Evolutionary conservation across 1,140 invertebrate genomes (phyloP).

Genomic region (Frieseomelitta varia): DNA sequence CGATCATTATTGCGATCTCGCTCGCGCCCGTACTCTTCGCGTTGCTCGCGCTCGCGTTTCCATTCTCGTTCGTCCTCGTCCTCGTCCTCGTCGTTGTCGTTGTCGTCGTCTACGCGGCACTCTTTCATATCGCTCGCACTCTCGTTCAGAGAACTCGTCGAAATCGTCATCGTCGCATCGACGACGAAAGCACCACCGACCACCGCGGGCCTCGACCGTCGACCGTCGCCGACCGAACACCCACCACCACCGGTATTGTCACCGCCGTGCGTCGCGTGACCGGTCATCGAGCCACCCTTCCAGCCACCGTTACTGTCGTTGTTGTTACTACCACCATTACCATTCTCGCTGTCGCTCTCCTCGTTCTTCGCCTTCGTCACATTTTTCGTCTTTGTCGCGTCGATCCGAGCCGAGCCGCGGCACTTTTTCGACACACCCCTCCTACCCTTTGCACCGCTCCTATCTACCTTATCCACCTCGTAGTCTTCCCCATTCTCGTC

Average conservation of each 20-base stretch:
- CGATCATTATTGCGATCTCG: neutral
- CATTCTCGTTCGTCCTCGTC: neutral
- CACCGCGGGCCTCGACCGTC: slow-evolving; percentile 28
- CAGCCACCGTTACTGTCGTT: slow-evolving; percentile 28
- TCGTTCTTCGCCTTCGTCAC: slow-evolving; percentile 18
- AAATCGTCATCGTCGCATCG: neutral
- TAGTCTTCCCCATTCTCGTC: slow-evolving; percentile 49
- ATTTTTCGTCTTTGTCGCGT: slow-evolving; percentile 18
- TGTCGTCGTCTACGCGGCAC: slow-evolving; percentile 21
- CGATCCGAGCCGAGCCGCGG: slow-evolving; percentile 14
- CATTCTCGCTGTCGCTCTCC: slow-evolving; percentile 7
- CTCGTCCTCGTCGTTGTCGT: neutral
- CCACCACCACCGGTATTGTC: slow-evolving; percentile 46
- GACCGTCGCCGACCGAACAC: slow-evolving; percentile 34
- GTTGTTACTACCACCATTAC: slow-evolving; percentile 36
- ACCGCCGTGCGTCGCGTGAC: slow-evolving; percentile 46
- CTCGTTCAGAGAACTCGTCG: slow-evolving; percentile 10
- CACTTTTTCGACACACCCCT: slow-evolving; percentile 38
- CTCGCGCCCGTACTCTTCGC: neutral
- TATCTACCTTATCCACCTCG: slow-evolving; percentile 47
- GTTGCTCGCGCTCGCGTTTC: neutral
- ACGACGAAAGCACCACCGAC: slow-evolving; percentile 25
- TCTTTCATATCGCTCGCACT: slow-evolving; percentile 50
- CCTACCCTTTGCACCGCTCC: neutral
- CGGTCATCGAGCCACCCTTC: slow-evolving; percentile 51